Evolutionary conservation across 2,113 vertebrate species (phyloP).

Genomic region (Sarotherodon lohbergeri): DNA sequence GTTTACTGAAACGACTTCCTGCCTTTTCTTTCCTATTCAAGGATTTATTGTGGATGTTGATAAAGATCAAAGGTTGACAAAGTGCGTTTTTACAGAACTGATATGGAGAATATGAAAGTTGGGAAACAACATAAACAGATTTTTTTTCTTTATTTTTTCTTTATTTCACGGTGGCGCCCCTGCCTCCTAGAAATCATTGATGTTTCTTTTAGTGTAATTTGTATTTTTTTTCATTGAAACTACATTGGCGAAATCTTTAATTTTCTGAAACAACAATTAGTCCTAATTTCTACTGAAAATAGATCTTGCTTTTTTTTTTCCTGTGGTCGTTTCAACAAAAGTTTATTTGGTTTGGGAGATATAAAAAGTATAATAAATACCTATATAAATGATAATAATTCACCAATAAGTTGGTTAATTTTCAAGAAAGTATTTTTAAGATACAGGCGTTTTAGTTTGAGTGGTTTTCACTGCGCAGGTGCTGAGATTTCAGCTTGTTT

Average conservation of each 20-base stretch:
- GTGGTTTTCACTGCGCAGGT: neutral
- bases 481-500: neutral
- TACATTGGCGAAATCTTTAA: neutral
- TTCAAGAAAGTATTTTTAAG: neutral
- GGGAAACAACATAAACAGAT: neutral
- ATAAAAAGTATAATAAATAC: neutral
- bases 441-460: neutral
- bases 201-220: neutral
- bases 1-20: conserved; percentile 38
- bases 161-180: neutral
- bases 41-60: neutral
- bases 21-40: conserved; percentile 3
- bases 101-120: neutral
- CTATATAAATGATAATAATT: neutral
- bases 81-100: neutral
- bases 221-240: neutral
- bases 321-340: neutral
- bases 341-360: neutral
- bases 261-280: neutral
- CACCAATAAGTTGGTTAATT: neutral
- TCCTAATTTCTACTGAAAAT: neutral
- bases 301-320: neutral
- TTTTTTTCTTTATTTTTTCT: neutral
- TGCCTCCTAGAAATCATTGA: neutral
- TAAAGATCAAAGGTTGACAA: neutral